Evolutionary conservation across 2,888 invertebrate species (phyloP).

Genomic region (Cerastoderma edule): DNA sequence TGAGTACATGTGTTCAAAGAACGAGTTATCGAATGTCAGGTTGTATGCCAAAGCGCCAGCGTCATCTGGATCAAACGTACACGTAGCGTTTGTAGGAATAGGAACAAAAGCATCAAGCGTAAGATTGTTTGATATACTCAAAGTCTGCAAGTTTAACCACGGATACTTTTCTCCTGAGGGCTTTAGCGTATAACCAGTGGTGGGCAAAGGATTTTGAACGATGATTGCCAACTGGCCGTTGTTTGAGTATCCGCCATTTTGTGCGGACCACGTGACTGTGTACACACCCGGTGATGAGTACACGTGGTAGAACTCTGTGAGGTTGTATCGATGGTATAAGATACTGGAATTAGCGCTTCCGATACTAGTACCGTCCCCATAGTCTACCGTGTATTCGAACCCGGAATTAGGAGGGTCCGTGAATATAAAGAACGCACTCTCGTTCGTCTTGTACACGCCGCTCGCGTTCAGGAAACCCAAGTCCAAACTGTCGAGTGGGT

Average conservation of each 20-base stretch:
- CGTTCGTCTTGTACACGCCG: conserved; percentile 53
- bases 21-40: conserved; percentile 5
- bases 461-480: conserved; percentile 32
- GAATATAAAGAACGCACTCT: conserved; percentile 45
- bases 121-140: conserved; percentile 42
- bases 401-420: conserved; percentile 49
- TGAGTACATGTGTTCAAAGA: conserved; percentile 32
- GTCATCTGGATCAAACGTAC: conserved; percentile 49
- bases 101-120: conserved; percentile 39
- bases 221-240: conserved; percentile 37
- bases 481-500: conserved; percentile 36
- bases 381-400: conserved; percentile 51
- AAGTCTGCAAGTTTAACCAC: conserved; percentile 49
- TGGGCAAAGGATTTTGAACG: conserved; percentile 52
- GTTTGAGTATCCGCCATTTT: conserved; percentile 41
- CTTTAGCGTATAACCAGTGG: conserved; percentile 31
- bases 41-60: conserved; percentile 11
- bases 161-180: conserved; percentile 51
- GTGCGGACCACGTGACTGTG: conserved; percentile 42
- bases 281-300: conserved; percentile 40
- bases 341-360: conserved; percentile 21
- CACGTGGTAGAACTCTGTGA: conserved; percentile 39
- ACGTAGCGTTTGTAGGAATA: conserved; percentile 55
- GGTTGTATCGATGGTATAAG: conserved; percentile 31
- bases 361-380: conserved; percentile 40